phyloP scores from a whole-genome alignment of 2,113 vertebrate genomes.

The Aldabrachelys gigantea region DNA sequence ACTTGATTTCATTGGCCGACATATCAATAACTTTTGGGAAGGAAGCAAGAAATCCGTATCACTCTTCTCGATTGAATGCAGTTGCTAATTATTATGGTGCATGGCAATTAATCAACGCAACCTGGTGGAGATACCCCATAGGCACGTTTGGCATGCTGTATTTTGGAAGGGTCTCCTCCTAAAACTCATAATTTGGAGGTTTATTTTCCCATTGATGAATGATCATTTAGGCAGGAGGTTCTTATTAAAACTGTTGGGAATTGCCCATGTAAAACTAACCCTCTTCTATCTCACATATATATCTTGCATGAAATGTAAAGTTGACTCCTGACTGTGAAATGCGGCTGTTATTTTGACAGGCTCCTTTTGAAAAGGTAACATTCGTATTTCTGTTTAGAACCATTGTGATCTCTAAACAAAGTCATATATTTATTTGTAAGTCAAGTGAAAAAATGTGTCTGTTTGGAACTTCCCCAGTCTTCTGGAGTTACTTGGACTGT shows the following conservation, averaged over 20 bases:
- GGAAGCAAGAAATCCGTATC: neutral
- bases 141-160: slow-evolving; percentile 31
- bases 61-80: neutral
- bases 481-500: neutral
- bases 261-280: slow-evolving; percentile 7
- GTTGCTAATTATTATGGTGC: neutral
- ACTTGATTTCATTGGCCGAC: fast-evolving
- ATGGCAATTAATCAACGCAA: fast-evolving
- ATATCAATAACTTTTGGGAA: neutral
- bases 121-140: slow-evolving; percentile 30
- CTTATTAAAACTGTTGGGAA: slow-evolving; percentile 40
- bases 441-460: slow-evolving; percentile 51
- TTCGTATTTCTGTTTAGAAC: slow-evolving; percentile 60
- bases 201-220: slow-evolving; percentile 33
- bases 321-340: slow-evolving; percentile 29
- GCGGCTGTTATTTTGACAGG: slow-evolving; percentile 61
- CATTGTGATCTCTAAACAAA: slow-evolving; percentile 52
- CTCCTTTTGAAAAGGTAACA: slow-evolving; percentile 51
- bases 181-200: neutral
- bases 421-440: slow-evolving; percentile 54
- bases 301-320: slow-evolving; percentile 31
- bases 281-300: slow-evolving; percentile 13
- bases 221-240: slow-evolving; percentile 50
- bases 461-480: neutral
- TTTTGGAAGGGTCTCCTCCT: slow-evolving; percentile 2